Evolutionary conservation across 2,113 vertebrate species (phyloP).

Genomic region (Cacatua alba): DNA sequence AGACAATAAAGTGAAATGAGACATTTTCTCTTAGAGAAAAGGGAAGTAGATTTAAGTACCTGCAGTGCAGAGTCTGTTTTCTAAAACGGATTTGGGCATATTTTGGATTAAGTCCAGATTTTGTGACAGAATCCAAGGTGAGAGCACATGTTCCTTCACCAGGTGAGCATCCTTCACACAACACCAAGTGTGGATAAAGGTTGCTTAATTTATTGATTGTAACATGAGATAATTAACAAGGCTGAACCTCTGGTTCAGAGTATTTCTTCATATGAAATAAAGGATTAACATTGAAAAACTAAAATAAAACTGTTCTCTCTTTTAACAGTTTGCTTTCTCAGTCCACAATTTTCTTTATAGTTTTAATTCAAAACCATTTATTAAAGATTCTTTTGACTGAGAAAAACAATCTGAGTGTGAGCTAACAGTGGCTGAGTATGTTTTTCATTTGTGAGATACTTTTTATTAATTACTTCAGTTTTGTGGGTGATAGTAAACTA

Average conservation of each 20-base stretch:
- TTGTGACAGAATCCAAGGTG: not conserved
- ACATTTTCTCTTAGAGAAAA: not conserved
- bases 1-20: not conserved
- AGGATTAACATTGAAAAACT: not conserved
- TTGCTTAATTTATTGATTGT: not conserved
- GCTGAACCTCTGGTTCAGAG: not conserved
- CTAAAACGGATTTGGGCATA: not conserved
- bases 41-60: not conserved
- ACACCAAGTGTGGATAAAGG: not conserved
- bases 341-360: not conserved
- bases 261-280: conserved; percentile 29
- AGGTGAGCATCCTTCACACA: not conserved
- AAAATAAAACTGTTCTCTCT: not conserved
- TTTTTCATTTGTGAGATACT: not conserved
- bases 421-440: not conserved
- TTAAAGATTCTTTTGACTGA: not conserved
- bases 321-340: not conserved
- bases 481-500: not conserved
- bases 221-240: not conserved
- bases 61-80: not conserved
- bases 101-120: not conserved
- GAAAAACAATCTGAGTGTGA: not conserved
- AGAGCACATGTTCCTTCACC: not conserved
- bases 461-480: conserved; percentile 9
- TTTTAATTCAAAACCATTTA: conserved; percentile 16